Conservation (phyloP, 2,888 invertebrate species). For the Halictus ligatus region DNA sequence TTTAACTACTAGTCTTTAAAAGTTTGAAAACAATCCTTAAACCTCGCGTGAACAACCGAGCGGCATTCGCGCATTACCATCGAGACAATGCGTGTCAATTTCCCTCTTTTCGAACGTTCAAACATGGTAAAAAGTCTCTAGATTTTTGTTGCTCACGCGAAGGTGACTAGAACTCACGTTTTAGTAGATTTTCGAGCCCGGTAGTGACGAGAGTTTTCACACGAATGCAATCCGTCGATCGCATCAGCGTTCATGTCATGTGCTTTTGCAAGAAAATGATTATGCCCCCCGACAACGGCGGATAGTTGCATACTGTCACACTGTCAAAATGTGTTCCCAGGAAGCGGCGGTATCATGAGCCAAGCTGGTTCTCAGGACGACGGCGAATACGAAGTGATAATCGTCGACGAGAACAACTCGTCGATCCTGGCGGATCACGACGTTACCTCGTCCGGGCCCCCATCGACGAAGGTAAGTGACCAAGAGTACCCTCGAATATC, state of each 20-base stretch:
- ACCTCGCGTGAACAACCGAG: neutral
- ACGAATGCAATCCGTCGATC: constrained; percentile 52
- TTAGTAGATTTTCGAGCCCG: neutral
- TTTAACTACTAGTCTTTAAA: neutral
- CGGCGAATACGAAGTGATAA: constrained; percentile 95
- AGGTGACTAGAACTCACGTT: neutral
- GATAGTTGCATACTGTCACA: constrained; percentile 16
- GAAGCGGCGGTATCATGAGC: constrained; percentile 82
- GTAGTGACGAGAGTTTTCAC: neutral
- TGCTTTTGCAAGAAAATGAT: constrained; percentile 54
- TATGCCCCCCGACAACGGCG: neutral
- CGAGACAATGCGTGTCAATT: neutral
- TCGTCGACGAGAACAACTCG: constrained; percentile 95
- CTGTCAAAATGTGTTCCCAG: constrained; percentile 72
- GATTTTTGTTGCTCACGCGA: neutral
- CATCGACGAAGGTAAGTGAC: constrained; percentile 92
- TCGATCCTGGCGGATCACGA: constrained; percentile 92
- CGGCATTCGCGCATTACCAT: neutral
- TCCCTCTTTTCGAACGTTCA: too few relatives aligned
- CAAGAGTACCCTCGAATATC: neutral
- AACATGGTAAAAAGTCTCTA: neutral
- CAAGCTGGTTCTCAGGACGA: constrained; percentile 88
- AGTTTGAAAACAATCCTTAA: neutral
- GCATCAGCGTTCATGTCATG: constrained; percentile 63
- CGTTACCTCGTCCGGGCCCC: constrained; percentile 90